Base-by-base conservation (phyloP, 2,888 invertebrate species). In the Drosophila demipolita region DNA sequence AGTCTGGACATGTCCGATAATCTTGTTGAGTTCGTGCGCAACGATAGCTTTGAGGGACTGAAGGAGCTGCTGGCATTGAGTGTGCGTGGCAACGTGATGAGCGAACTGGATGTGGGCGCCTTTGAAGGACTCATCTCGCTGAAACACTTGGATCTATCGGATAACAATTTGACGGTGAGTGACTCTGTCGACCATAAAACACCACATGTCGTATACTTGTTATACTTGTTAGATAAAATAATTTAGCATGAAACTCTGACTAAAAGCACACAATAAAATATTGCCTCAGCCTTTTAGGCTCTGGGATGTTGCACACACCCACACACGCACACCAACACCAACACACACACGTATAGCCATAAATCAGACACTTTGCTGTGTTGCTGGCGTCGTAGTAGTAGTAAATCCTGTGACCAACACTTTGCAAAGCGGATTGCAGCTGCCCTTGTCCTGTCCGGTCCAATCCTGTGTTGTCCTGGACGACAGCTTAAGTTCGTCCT, bases 1-100 rank as follows among this genome's bases (percentile, higher is more conserved):
- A 94, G 94, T 76, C 94, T 98, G 78, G 96, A 97, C 82, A 93
- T 98, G 67, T 96, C 97, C 33, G 95, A 96, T 84, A 98, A 98
- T 93, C 94, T 97, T 72, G 95, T 98, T 75, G 95, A 96, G 80
- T 95, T 95, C 86, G 94, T 98, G 70, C 94, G 95, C 48, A 96
- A 95, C 83, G 95, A 95, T 72, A 96, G 96, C 64, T 95, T 97
- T 91, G 96, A 97, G 55, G 95, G 95, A 61, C 93, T 97, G 64
- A 95, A 96, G 80, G 95, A 96, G 75, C 94, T 97, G 88, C 94
- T 95, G 80, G 95, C 95, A 74, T 94, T 98, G 78, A 95, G 95
- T 83, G 93, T 97, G 81, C 95, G 96, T 66, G 95, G 95, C 80
- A 98, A 98, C 93, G 95, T 97, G 59, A 95, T 98, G 84, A 94